phyloP scores from a whole-genome alignment of 2,113 vertebrate species.

The Corythornis cristatus region DNA sequence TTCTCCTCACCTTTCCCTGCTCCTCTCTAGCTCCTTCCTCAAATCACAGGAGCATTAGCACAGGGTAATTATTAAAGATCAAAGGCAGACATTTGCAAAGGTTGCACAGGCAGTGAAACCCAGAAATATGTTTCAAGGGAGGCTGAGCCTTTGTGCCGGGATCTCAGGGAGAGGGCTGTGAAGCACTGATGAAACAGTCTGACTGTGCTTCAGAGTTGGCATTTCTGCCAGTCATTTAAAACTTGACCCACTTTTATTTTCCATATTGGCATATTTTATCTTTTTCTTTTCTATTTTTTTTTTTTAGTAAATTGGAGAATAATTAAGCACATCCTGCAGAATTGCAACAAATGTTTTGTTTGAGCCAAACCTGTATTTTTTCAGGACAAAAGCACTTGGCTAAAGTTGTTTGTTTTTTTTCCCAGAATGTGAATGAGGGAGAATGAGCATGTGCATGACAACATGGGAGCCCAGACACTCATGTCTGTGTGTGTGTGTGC shows the following conservation, averaged over 20 bases:
- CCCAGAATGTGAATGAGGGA: neutral
- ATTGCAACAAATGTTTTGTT: neutral
- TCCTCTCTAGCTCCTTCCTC: neutral
- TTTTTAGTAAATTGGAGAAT: neutral
- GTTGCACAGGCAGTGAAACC: neutral
- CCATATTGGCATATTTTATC: slow-evolving; percentile 38
- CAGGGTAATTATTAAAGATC: neutral
- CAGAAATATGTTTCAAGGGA: neutral
- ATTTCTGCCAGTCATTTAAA: neutral
- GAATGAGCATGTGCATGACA: neutral
- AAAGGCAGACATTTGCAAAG: slow-evolving; percentile 31
- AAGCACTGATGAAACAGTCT: neutral
- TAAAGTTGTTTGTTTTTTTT: neutral
- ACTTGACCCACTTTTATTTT: slow-evolving; percentile 59
- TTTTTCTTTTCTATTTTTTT: neutral
- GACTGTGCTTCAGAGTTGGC: neutral
- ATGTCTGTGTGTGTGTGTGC: neutral
- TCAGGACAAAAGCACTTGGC: neutral
- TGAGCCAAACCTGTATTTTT: neutral
- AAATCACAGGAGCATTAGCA: neutral
- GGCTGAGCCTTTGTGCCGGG: neutral
- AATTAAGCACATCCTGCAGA: slow-evolving; percentile 44
- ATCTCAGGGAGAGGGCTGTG: neutral
- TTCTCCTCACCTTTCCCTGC: neutral
- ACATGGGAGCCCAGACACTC: neutral